Conservation (phyloP, 2,797 vertebrate genomes). For the Hozukius guyotensis region DNA sequence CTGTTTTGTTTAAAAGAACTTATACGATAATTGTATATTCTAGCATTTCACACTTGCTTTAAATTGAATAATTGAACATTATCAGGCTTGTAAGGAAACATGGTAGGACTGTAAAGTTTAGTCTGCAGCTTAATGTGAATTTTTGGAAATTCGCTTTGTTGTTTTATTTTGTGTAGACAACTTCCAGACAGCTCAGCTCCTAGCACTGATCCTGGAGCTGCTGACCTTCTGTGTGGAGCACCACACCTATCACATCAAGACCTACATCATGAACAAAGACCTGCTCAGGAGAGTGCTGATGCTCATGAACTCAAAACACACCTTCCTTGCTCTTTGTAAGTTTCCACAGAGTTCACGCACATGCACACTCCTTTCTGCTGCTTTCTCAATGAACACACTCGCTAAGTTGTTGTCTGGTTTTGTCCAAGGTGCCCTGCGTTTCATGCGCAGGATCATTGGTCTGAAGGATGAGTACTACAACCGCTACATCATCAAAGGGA, state of each 20-base stretch:
- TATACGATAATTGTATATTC: not conserved
- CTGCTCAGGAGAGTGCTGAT: constrained; percentile 95
- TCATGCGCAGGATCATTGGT: constrained; percentile 98
- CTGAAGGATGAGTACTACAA: constrained; percentile 99
- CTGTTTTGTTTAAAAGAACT: not conserved
- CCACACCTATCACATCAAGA: constrained; percentile 99
- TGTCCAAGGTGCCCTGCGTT: constrained; percentile 92
- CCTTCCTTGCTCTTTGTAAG: constrained; percentile 98
- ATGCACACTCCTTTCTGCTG: not conserved
- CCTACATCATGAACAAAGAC: constrained; percentile 99
- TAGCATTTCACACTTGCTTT: not conserved
- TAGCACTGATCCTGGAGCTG: constrained; percentile 97
- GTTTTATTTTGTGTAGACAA: constrained; percentile 86
- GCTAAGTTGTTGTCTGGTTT: not conserved
- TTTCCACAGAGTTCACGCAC: constrained; percentile 36
- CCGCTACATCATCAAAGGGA: constrained; percentile 98
- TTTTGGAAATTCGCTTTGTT: not conserved
- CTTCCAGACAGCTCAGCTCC: constrained; percentile 97
- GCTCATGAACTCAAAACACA: constrained; percentile 99
- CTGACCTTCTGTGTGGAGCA: constrained; percentile 99
- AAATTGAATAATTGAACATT: not conserved
- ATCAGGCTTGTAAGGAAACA: not conserved
- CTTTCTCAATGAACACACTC: not conserved
- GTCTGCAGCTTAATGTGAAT: not conserved
- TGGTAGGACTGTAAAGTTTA: not conserved